These are phyloP conservation scores for Ptychobarbus kaznakovi DNA, from an alignment of 2,797 vertebrate species.

Conservation along the genomic window DNA sequence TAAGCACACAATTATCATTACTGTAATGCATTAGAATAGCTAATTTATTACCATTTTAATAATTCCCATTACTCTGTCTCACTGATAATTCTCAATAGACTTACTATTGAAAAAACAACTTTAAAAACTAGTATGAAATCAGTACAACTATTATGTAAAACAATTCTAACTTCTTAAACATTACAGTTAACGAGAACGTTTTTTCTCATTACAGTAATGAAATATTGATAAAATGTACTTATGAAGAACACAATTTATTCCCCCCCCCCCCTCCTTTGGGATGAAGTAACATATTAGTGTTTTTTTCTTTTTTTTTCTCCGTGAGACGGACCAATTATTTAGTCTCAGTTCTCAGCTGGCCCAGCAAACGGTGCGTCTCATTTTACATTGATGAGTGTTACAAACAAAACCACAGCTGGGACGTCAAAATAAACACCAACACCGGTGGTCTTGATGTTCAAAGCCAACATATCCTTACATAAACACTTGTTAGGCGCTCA, in stretches of 20 bases:
- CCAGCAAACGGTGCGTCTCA: not conserved
- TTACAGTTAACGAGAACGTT: not conserved
- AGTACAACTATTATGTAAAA: not conserved
- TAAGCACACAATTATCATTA: no score
- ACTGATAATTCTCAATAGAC: not conserved
- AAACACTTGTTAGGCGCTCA: not conserved
- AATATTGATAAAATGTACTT: not conserved
- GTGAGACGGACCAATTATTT: constrained; percentile 9
- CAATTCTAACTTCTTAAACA: not conserved
- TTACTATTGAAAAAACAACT: not conserved
- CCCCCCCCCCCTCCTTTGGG: not conserved
- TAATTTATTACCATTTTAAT: not conserved
- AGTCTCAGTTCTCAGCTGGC: not conserved
- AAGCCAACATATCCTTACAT: constrained; percentile 21
- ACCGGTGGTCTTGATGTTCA: constrained; percentile 8
- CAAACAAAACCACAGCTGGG: constrained; percentile 25
- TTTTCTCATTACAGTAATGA: not conserved
- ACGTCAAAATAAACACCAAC: constrained; percentile 36
- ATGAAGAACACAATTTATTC: not conserved
- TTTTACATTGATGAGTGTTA: constrained; percentile 4
- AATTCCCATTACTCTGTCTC: not conserved
- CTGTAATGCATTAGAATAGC: not conserved
- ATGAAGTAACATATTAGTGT: not conserved
- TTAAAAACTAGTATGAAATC: not conserved
- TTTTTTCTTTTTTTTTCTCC: not conserved